Percentiles rank a stretch among this genome's conserved stretches.
Evolutionary conservation across 2,888 invertebrate species (phyloP).

Genomic region (Trissolcus japonicus): DNA sequence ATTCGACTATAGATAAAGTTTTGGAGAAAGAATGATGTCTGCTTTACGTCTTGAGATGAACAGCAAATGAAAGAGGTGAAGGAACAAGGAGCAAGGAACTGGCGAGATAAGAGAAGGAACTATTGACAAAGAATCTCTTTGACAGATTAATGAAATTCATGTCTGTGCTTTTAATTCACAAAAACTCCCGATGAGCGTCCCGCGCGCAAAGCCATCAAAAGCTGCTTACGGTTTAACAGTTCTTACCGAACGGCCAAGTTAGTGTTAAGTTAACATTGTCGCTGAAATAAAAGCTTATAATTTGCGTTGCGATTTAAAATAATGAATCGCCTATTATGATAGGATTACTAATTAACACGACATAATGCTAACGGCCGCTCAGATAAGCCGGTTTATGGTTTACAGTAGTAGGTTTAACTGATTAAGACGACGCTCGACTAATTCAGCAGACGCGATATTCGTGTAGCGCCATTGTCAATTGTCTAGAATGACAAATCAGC

Average conservation of each 20-base stretch:
- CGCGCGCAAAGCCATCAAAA: slow-evolving; percentile 27
- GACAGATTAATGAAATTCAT: slow-evolving; percentile 54
- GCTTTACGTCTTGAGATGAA: slow-evolving; percentile 43
- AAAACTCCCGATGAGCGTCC: slow-evolving; percentile 25
- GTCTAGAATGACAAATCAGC: slow-evolving; percentile 32
- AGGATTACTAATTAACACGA: slow-evolving; percentile 51
- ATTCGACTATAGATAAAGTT: slow-evolving; percentile 36
- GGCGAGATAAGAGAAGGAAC: slow-evolving; percentile 36
- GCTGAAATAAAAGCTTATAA: slow-evolving; percentile 34
- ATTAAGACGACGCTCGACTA: slow-evolving; percentile 48
- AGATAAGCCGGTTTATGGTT: slow-evolving; percentile 48
- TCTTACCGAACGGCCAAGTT: slow-evolving; percentile 16
- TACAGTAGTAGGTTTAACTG: slow-evolving; percentile 53
- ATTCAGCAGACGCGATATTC: slow-evolving; percentile 36
- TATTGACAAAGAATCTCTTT: slow-evolving; percentile 51
- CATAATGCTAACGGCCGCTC: slow-evolving; percentile 38
- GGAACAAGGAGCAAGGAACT: slow-evolving; percentile 33
- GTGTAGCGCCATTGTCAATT: slow-evolving; percentile 31
- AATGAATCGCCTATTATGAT: slow-evolving; percentile 49
- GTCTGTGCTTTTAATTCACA: slow-evolving; percentile 41
- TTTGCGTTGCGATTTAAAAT: slow-evolving; percentile 39
- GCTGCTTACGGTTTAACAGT: slow-evolving; percentile 34
- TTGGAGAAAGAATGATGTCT: slow-evolving; percentile 45
- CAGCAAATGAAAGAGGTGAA: slow-evolving; percentile 43
- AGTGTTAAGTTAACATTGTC: slow-evolving; percentile 33